phyloP scores from a whole-genome alignment of 2,888 invertebrate genomes.

The Emmelina monodactyla region DNA sequence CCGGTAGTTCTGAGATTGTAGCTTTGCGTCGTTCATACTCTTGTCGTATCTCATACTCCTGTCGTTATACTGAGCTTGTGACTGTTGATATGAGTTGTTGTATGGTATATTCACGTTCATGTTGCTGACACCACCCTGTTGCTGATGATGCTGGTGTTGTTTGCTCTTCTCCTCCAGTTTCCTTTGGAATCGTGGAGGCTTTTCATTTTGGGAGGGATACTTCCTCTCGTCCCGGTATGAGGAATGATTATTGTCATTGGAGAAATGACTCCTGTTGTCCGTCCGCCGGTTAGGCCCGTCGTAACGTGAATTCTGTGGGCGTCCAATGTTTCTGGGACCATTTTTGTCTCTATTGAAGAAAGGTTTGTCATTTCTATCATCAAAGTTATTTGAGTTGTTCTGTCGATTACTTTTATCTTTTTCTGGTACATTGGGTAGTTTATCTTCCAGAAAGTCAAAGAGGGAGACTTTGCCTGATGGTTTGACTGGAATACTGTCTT shows the following conservation, averaged over 20 bases:
- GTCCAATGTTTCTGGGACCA: conserved; percentile 33
- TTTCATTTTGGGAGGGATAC: conserved; percentile 55
- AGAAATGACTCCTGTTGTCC: conserved; percentile 39
- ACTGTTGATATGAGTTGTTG: conserved; percentile 29
- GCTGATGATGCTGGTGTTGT: conserved; percentile 37
- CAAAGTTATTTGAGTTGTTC: conserved; percentile 28
- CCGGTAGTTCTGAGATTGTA: conserved; percentile 28
- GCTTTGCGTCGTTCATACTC: conserved; percentile 31
- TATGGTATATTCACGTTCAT: conserved; percentile 32
- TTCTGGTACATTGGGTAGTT: conserved; percentile 70
- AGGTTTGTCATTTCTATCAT: conserved; percentile 38
- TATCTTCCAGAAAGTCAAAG: conserved; percentile 84
- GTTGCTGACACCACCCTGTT: conserved; percentile 23
- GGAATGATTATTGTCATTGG: conserved; percentile 37
- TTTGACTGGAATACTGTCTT: conserved; percentile 69
- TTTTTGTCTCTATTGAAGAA: conserved; percentile 39
- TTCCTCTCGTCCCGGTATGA: conserved; percentile 44
- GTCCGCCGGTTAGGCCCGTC: conserved; percentile 35
- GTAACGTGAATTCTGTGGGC: conserved; percentile 38
- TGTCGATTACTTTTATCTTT: conserved; percentile 40
- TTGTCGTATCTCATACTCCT: conserved; percentile 34
- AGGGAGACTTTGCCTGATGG: conserved; percentile 82
- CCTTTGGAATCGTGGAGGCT: conserved; percentile 70
- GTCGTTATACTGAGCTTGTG: conserved; percentile 33
- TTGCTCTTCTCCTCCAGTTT: conserved; percentile 58